Percentiles rank a stretch among this genome's conserved stretches.
Evolutionary conservation across 2,113 vertebrate species (phyloP).

Genomic region (Athene noctua): DNA sequence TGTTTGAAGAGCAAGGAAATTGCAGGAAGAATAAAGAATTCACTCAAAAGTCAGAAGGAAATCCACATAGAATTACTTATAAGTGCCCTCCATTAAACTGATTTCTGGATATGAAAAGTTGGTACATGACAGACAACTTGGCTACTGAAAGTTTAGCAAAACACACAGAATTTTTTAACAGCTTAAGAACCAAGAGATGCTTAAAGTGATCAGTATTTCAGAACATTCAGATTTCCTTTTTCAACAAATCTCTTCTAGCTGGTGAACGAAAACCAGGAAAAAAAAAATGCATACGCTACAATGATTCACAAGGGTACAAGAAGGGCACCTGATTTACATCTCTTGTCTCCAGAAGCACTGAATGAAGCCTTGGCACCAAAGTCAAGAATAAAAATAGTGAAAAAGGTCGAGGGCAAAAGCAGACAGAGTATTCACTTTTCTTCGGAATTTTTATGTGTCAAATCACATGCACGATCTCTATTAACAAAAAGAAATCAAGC

Average conservation of each 20-base stretch:
- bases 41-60: neutral
- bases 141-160: neutral
- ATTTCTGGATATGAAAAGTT: neutral
- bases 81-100: neutral
- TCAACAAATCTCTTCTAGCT: neutral
- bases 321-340: neutral
- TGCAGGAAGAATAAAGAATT: neutral
- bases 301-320: neutral
- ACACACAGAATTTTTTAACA: neutral
- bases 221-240: neutral
- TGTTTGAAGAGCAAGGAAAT: neutral
- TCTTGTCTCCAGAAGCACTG: neutral
- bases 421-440: neutral
- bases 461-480: neutral
- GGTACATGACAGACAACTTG: neutral
- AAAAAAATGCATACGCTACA: neutral
- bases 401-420: neutral
- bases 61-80: fast-evolving
- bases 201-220: neutral
- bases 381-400: neutral
- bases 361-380: neutral
- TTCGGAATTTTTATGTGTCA: neutral
- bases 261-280: neutral
- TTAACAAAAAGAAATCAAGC: neutral
- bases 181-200: neutral